Evolutionary conservation across 2,888 invertebrate genomes (phyloP).

Genomic region (Leptinotarsa rubiginosa): DNA sequence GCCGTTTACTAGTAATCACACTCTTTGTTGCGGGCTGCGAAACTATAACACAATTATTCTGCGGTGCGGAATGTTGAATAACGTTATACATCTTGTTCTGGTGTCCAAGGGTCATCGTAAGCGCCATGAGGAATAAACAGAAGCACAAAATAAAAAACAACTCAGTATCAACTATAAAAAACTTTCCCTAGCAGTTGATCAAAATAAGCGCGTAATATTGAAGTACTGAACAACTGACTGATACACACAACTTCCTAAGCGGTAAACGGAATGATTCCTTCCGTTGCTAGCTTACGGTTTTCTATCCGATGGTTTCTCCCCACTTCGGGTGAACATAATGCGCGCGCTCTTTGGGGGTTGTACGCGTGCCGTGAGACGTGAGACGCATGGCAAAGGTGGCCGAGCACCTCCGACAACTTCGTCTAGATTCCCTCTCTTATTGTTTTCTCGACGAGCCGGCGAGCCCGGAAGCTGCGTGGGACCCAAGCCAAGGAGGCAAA

Average conservation of each 20-base stretch:
- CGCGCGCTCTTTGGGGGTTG: slow-evolving; percentile 62
- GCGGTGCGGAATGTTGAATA: slow-evolving; percentile 65
- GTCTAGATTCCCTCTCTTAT: slow-evolving; percentile 42
- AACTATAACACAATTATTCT: slow-evolving; percentile 74
- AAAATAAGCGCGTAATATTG: slow-evolving; percentile 39
- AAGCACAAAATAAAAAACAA: slow-evolving; percentile 22
- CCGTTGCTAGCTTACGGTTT: slow-evolving; percentile 59
- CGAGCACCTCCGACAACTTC: slow-evolving; percentile 61
- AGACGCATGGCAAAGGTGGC: slow-evolving; percentile 64
- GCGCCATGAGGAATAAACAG: slow-evolving; percentile 49
- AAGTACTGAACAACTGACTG: slow-evolving; percentile 3
- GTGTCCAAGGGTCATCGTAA: slow-evolving; percentile 66
- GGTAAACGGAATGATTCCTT: slow-evolving; percentile 70
- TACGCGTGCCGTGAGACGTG: slow-evolving; percentile 66
- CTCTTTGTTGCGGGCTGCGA: slow-evolving; percentile 68
- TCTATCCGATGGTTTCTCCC: slow-evolving; percentile 60
- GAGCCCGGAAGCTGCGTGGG: slow-evolving; percentile 50
- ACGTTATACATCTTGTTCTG: slow-evolving; percentile 66
- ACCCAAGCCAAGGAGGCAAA: slow-evolving; percentile 26
- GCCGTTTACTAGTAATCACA: slow-evolving; percentile 69
- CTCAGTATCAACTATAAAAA: slow-evolving; percentile 47
- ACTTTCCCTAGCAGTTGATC: slow-evolving; percentile 30
- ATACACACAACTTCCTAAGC: slow-evolving; percentile 57
- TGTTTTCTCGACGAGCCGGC: slow-evolving; percentile 8
- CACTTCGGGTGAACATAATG: slow-evolving; percentile 56